Evolutionary conservation across 1,140 invertebrate species (phyloP), one percentile per base, ranked within the genome.

Genomic region (Lithobius niger): DNA sequence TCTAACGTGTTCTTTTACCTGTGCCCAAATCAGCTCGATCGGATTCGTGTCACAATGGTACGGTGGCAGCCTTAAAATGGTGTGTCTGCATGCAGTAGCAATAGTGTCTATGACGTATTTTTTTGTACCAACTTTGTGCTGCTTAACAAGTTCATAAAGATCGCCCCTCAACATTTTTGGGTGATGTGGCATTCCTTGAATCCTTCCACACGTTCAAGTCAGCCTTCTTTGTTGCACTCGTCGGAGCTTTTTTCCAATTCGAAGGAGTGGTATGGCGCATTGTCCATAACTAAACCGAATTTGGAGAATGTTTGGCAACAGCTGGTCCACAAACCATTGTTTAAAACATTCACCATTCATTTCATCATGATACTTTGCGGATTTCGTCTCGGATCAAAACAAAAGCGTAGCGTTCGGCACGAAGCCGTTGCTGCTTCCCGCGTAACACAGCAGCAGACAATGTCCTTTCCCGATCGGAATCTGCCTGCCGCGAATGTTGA

Each of bases 21-120:
- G 43, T n/a, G 51, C 60, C 67, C 67, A 68, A 22, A 68, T 57
- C 2, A 65, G 28, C 57, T 71, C 68, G 13, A 70, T 70, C 0
- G 68, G 66, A 57, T 71, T 71, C 0, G 67, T 53, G 45, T 71
- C 63, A 44, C 58, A 62, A 56, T 72, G 67, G 57, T 70, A 69
- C 10, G 65, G 67, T 27, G 69, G 68, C 24, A 69, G 50, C 42
- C 66, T 50, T n/a, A 66, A 31, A 19, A 68, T 57, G 27, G 43
- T 51, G 31, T 64, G 49, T 26, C 59, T 59, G 15, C 49, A 13
- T 18, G 21, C 44, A 31, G 44, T n/a, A 3, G 57, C 59, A 10
- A 36, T 10, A 10, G 31, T 36, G 31, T 36, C 31, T 10, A 36
- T 36, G 10, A 36, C 31, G n/a, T 36, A 36, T 36, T 36, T 10